These are phyloP conservation scores for Tuberolachnus salignus DNA, from an alignment of 2,888 invertebrate genomes.

Conservation along the genomic window DNA sequence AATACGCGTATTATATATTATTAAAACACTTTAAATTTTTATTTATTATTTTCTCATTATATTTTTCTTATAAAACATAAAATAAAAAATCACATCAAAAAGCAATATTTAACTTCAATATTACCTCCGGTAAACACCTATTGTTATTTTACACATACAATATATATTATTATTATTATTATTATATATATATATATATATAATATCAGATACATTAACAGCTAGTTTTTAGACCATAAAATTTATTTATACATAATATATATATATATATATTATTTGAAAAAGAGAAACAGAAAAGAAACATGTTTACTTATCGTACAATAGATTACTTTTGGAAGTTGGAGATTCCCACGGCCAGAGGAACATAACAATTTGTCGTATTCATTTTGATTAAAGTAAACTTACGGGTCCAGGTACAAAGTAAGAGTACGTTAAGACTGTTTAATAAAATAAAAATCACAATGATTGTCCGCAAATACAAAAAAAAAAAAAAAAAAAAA, in stretches of 20 bases:
- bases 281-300: slow-evolving; percentile 12
- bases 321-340: slow-evolving; percentile 22
- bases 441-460: slow-evolving; percentile 18
- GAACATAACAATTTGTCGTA: slow-evolving; percentile 24
- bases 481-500: slow-evolving; percentile 13
- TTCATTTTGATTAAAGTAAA: background rate
- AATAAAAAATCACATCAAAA: slow-evolving; percentile 55
- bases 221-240: slow-evolving; percentile 38
- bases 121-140: slow-evolving; percentile 40
- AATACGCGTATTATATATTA: background rate
- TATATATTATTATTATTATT: too few relatives aligned
- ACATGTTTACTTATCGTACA: background rate
- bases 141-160: slow-evolving; percentile 38
- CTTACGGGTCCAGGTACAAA: slow-evolving; percentile 16
- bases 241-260: slow-evolving; percentile 9
- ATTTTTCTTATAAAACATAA: slow-evolving; percentile 53
- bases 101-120: slow-evolving; percentile 45
- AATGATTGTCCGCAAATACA: slow-evolving; percentile 48
- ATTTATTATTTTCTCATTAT: slow-evolving; percentile 4
- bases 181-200: too few relatives aligned
- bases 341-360: background rate
- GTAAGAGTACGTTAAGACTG: slow-evolving; percentile 14
- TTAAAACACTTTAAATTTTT: slow-evolving; percentile 30
- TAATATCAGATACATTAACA: slow-evolving; percentile 46
- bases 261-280: background rate